These are phyloP conservation scores for Crotophaga sulcirostris DNA, from an alignment of 2,113 vertebrate species.

Conservation along the genomic window DNA sequence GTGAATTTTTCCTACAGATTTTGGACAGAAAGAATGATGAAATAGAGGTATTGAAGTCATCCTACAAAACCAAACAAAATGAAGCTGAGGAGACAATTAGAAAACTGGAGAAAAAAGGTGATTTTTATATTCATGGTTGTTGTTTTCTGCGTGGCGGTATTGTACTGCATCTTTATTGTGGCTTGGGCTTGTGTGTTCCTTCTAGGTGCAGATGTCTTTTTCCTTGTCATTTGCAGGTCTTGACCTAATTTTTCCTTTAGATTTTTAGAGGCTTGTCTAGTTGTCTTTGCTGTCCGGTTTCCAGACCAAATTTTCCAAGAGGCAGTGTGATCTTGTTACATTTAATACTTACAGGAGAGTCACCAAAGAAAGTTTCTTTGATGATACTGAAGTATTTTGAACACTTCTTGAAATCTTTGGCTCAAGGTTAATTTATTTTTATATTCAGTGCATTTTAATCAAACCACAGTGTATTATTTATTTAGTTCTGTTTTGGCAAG, in stretches of 20 bases:
- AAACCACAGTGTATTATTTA: background rate
- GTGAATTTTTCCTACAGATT: slow-evolving; percentile 79
- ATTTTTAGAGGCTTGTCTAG: background rate
- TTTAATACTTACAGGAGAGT: background rate
- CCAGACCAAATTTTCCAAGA: background rate
- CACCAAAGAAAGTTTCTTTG: background rate
- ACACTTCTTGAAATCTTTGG: background rate
- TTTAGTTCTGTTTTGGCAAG: background rate
- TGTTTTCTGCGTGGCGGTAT: background rate
- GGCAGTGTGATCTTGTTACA: background rate
- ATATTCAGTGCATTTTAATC: slow-evolving; percentile 43
- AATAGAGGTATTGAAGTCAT: slow-evolving; percentile 86
- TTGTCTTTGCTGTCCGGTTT: background rate
- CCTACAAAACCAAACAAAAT: slow-evolving; percentile 83
- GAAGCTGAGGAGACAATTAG: slow-evolving; percentile 85
- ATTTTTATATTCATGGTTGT: background rate
- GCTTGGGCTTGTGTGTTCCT: rapidly evolving
- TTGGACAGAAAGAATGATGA: slow-evolving; percentile 92
- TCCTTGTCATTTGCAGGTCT: background rate
- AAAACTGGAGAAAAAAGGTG: slow-evolving; percentile 94
- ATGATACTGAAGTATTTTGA: background rate
- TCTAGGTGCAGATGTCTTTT: background rate
- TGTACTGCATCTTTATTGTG: background rate
- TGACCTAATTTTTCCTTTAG: background rate
- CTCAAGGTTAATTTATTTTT: background rate